Percentiles rank a stretch among this genome's conserved stretches.
phyloP scores from a whole-genome alignment of 2,797 vertebrate species.

The Emydoidea blandingii region DNA sequence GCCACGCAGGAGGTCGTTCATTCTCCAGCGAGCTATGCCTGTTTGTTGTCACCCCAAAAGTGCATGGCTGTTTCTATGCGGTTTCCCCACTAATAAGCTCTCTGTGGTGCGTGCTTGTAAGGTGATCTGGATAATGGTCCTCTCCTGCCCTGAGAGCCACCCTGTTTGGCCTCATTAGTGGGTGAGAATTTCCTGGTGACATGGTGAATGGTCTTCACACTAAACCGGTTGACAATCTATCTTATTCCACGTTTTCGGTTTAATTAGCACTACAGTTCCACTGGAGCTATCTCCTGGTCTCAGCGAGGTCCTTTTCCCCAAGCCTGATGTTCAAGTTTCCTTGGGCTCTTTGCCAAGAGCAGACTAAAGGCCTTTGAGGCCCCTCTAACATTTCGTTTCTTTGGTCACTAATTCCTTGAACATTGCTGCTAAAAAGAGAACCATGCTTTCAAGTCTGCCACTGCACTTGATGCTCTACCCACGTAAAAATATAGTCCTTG shows the following conservation, averaged over 20 bases:
- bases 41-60: neutral
- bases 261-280: slow-evolving; percentile 61
- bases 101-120: neutral
- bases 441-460: neutral
- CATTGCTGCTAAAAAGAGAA: accelerated
- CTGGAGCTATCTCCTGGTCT: slow-evolving; percentile 27
- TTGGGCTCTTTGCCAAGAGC: neutral
- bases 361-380: neutral
- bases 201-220: no score
- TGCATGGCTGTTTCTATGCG: neutral
- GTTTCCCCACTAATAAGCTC: neutral
- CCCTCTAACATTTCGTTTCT: neutral
- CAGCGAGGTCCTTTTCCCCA: neutral
- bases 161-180: slow-evolving; percentile 39
- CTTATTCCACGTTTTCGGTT: slow-evolving; percentile 41
- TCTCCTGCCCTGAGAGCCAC: neutral
- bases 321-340: neutral
- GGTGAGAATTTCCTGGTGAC: slow-evolving; percentile 66
- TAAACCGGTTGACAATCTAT: slow-evolving; percentile 43
- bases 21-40: neutral
- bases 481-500: neutral
- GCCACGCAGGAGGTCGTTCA: neutral
- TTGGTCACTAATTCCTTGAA: neutral
- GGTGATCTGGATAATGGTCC: neutral
- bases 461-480: neutral